These are phyloP conservation scores for Rhingia campestris DNA, from an alignment of 2,888 invertebrate species.

Conservation along the genomic window DNA sequence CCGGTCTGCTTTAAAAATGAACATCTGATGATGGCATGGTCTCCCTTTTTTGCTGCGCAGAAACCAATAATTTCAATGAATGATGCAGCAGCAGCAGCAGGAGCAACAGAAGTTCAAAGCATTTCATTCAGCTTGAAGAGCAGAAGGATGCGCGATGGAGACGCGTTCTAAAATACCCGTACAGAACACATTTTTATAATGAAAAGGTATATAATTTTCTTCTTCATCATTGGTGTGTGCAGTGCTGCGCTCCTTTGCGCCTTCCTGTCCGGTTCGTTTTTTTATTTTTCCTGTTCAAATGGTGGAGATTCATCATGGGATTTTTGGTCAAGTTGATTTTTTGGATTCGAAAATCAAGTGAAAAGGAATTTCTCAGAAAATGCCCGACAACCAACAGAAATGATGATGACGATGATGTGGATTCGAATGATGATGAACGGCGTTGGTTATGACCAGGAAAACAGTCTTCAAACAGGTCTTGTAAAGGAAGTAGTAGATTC, in stretches of 20 bases:
- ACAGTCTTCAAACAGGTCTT: slow-evolving; percentile 64
- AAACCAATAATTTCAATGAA: slow-evolving; percentile 72
- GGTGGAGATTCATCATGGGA: not conserved
- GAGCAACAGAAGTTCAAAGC: slow-evolving; percentile 70
- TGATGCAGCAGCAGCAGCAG: slow-evolving; percentile 61
- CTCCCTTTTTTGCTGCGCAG: slow-evolving; percentile 11
- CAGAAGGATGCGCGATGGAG: slow-evolving; percentile 22
- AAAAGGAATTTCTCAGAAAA: slow-evolving; percentile 73
- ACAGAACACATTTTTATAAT: slow-evolving; percentile 57
- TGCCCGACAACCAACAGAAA: slow-evolving; percentile 28
- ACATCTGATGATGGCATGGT: slow-evolving; percentile 68
- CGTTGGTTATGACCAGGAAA: slow-evolving; percentile 32
- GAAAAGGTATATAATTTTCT: slow-evolving; percentile 74
- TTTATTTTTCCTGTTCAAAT: slow-evolving; percentile 1
- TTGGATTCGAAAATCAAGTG: slow-evolving; percentile 63
- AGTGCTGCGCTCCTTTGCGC: slow-evolving; percentile 23
- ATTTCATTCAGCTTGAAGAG: slow-evolving; percentile 66
- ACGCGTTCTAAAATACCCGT: slow-evolving; percentile 63
- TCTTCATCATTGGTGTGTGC: slow-evolving; percentile 16
- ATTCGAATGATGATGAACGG: not conserved
- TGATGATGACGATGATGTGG: slow-evolving; percentile 22
- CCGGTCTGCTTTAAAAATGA: slow-evolving; percentile 59
- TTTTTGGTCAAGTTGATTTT: slow-evolving; percentile 50
- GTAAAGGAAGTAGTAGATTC: slow-evolving; percentile 69
- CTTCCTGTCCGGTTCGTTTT: slow-evolving; percentile 56